Evolutionary conservation across 1,140 invertebrate species (phyloP).

Genomic region (Drosophila sp.): DNA sequence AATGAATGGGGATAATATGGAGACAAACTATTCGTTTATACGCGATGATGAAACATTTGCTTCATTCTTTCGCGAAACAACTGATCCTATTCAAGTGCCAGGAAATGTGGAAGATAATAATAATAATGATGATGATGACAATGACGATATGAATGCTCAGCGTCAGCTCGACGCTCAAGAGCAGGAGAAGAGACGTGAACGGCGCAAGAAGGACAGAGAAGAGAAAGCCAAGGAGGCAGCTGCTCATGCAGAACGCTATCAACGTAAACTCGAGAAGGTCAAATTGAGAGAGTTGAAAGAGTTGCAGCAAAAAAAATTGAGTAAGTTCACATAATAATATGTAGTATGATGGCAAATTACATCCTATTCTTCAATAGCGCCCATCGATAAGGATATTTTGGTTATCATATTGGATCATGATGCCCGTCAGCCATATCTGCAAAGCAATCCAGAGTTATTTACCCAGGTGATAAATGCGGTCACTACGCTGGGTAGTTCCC

Average conservation of each 20-base stretch:
- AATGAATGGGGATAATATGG: neutral
- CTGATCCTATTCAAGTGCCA: too few relatives aligned
- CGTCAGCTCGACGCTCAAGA: too few relatives aligned
- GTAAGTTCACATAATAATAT: neutral
- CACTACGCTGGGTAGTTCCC: neutral
- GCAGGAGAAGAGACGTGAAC: too few relatives aligned
- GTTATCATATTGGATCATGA: constrained; percentile 10
- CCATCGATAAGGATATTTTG: neutral
- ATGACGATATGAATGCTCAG: too few relatives aligned
- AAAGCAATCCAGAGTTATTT: neutral
- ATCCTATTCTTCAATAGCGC: neutral
- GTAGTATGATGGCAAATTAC: neutral
- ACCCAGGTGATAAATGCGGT: neutral
- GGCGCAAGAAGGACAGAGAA: too few relatives aligned
- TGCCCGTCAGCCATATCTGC: neutral
- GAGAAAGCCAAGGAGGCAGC: too few relatives aligned
- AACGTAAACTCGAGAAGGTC: too few relatives aligned
- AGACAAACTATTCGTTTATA: neutral
- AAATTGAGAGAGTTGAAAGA: neutral
- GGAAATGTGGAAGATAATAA: too few relatives aligned
- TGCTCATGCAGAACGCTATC: too few relatives aligned
- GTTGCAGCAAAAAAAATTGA: neutral
- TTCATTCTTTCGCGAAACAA: neutral
- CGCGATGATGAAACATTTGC: neutral
- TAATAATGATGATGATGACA: too few relatives aligned